A percentile compares a stretch with the other conserved stretches of the same genome.
These are phyloP conservation scores for Aelia acuminata DNA, from an alignment of 2,888 invertebrate genomes.

Conservation along the genomic window DNA sequence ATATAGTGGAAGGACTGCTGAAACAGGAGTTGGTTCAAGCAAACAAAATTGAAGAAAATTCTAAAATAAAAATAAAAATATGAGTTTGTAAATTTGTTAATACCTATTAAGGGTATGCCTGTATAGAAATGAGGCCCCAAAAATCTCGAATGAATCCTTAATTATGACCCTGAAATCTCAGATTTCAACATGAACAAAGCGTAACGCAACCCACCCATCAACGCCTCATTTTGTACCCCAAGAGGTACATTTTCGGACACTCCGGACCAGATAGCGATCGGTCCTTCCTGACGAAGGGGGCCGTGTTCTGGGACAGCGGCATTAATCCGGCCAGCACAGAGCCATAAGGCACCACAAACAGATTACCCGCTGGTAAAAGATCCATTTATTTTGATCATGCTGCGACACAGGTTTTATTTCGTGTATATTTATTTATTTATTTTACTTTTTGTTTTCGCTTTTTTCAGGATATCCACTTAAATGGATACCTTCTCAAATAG, in stretches of 20 bases:
- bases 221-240: not conserved
- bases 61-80: too few species aligned
- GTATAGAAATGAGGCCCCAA: too few species aligned
- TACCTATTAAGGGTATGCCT: too few species aligned
- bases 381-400: conserved; percentile 32
- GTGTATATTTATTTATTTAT: not conserved
- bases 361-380: conserved; percentile 21
- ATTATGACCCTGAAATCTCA: not conserved
- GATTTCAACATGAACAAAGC: not conserved
- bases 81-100: too few species aligned
- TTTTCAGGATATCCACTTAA: conserved; percentile 10
- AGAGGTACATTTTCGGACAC: not conserved
- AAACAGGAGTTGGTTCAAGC: too few species aligned
- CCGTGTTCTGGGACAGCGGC: not conserved
- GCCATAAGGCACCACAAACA: conserved; percentile 18
- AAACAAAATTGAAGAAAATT: too few species aligned
- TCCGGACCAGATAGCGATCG: conserved; percentile 16
- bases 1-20: too few species aligned
- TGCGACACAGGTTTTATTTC: not conserved
- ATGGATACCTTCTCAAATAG: conserved; percentile 5
- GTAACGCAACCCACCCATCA: not conserved
- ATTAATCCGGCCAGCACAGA: conserved; percentile 1
- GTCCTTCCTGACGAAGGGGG: not conserved
- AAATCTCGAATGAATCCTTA: too few species aligned
- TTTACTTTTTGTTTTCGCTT: not conserved